Evolutionary conservation across 2,113 vertebrate genomes (phyloP), one percentile per base, ranked within the genome.

Genomic region (Puffinus mauretanicus): DNA sequence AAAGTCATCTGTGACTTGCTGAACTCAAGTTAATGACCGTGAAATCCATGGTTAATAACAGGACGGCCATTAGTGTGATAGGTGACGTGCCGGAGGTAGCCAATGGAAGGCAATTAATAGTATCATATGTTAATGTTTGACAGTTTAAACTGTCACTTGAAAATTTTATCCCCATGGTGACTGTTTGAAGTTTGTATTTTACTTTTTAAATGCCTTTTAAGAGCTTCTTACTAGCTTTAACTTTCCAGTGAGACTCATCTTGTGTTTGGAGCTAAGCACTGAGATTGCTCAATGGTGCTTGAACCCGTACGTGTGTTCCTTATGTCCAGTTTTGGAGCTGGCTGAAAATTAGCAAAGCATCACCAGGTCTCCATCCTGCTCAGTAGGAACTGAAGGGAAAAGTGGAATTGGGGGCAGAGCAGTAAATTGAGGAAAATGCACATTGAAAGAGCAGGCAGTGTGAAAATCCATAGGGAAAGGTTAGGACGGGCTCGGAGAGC

Each of bases 1-100:
- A 87, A 97, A 95, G 81, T 94, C 49, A 87, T 61, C 62, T 82
- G 81, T 96, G 95, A 82, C 93, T 96, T 73, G 55, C 71, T 93
- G 94, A 96, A 95, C 94, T 94, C 86, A 9, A 94, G 96, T 93
- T 94, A 95, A 93, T 83, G 78, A 95, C 96, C 91, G 52, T 93
- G 94, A 94, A 93, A 94, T 69, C 66, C 82, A 55, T 80, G 51
- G 20, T 93, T 95, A 94, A 80, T 91, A 91, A 91, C 66, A 66
- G 73, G 38, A 60, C 4, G 16, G 55, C 66, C 75, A 38, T 91
- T 54, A 94, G 84, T 6, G n/a, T 25, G 42, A 46, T 61, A 88
- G 90, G 86, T 87, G 69, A 87, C 16, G 51, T 80, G 84, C 61
- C 4, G 9, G 81, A 93, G 80, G 92, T 84, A 72, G 70, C 57